These are phyloP conservation scores for Allolobophora icterica DNA, from an alignment of 2,888 invertebrate species.

Conservation along the genomic window DNA sequence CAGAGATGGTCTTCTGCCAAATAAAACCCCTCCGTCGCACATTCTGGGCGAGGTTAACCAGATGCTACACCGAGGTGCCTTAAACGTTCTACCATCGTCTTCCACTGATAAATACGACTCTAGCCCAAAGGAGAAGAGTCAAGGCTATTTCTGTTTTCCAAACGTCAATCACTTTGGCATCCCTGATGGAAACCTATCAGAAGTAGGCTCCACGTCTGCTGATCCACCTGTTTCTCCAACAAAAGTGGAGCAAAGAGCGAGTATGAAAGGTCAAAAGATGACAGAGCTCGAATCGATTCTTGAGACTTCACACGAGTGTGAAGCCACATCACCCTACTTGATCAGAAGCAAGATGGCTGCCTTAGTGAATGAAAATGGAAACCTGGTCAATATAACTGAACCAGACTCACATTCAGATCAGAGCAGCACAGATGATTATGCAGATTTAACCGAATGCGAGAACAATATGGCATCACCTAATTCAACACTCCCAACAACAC, in stretches of 20 bases:
- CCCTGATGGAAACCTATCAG: background rate
- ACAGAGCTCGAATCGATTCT: constrained; percentile 25
- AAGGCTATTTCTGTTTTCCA: background rate
- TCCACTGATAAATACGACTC: background rate
- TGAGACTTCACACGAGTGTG: constrained; percentile 7
- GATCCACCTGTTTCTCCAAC: background rate
- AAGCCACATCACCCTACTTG: background rate
- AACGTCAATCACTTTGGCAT: background rate
- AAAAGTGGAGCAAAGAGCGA: background rate
- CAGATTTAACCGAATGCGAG: background rate
- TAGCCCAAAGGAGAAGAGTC: background rate
- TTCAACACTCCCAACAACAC: background rate
- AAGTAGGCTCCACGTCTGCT: background rate
- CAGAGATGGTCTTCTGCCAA: background rate
- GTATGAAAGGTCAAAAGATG: background rate
- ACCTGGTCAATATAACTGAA: background rate
- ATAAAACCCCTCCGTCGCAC: background rate
- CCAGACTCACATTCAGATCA: background rate
- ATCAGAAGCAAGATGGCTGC: constrained; percentile 7
- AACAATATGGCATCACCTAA: background rate
- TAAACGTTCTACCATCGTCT: background rate
- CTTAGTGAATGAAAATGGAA: background rate
- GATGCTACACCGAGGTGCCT: background rate
- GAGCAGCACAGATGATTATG: background rate
- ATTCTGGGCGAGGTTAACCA: background rate